Evolutionary conservation across 2,113 vertebrate species (phyloP), one percentile per base, ranked within the genome.

Genomic region (Tamias sibiricus): DNA sequence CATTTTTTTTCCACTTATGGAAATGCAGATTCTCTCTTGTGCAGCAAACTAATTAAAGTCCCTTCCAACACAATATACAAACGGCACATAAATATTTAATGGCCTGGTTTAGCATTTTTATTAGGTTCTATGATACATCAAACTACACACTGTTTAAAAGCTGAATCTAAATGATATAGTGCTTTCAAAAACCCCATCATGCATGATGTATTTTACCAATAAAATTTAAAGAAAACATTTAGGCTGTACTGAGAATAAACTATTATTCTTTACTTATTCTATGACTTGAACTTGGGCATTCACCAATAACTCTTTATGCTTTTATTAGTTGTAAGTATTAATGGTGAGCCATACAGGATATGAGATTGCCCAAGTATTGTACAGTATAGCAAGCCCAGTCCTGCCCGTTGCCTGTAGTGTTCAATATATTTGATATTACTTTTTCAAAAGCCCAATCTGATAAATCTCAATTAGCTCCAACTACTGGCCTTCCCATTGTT

Each of bases 211-310:
- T 97, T 90, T 44, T 85, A 92, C 69, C 96, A 98, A 97, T 59
- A 96, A 96, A 97, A 96, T 94, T 95, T 96, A 96, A 98, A 96
- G 93, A 94, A 97, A 97, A 95, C 89, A 93, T 95, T 97, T 95
- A 97, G 59, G 42, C 91, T 92, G 11, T 82, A 59, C 68, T 57
- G 62, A 93, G 68, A 93, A 92, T 69, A 92, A 96, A 91, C 69
- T 93, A 75, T 97, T 90, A 94, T 95, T 95, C 87, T 97, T 96
- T 76, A 49, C 80, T 90, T 90, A 84, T 95, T 93, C 90, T 96
- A 19, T 92, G 71, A 47, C 64, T 91, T 95, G 83, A 94, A 91
- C 71, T 87, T 93, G 42, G 42, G 35, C 81, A 82, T 82, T 94
- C 40, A 90, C 87, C 90, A 93, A 69, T 97, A 96, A 95, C 22